A percentile compares a stretch with the other conserved stretches of the same genome.
These are phyloP conservation scores for Macrosiphum euphorbiae DNA, from an alignment of 2,888 invertebrate species.

Conservation along the genomic window DNA sequence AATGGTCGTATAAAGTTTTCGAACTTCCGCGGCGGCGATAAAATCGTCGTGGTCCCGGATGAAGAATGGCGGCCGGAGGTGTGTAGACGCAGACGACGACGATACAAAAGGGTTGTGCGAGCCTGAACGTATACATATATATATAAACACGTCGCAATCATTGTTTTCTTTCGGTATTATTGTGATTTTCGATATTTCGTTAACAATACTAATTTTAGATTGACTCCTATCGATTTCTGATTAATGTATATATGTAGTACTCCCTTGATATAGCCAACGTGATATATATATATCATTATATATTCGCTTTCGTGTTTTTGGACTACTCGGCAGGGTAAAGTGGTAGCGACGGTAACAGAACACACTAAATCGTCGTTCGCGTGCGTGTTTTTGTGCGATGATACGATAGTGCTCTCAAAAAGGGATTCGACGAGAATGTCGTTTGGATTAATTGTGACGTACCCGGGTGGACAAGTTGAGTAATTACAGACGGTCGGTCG, in stretches of 20 bases:
- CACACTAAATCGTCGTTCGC: neutral
- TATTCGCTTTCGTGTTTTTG: neutral
- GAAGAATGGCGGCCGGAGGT: constrained; percentile 23
- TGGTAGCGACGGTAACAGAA: neutral
- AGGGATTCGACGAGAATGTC: constrained; percentile 63
- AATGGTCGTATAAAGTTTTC: constrained; percentile 32
- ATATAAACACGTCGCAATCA: neutral
- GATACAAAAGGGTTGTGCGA: constrained; percentile 23
- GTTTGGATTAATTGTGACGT: constrained; percentile 64
- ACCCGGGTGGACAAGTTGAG: constrained; percentile 58
- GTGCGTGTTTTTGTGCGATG: neutral
- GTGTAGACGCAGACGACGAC: neutral
- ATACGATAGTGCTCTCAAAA: constrained; percentile 51
- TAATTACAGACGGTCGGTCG: constrained; percentile 52
- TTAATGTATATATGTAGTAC: neutral
- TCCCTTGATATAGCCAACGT: neutral
- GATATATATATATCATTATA: neutral
- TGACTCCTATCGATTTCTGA: neutral
- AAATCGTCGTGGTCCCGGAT: neutral
- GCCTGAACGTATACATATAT: neutral
- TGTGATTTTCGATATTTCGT: neutral
- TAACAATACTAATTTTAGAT: neutral
- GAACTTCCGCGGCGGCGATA: constrained; percentile 32
- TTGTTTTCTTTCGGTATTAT: neutral
- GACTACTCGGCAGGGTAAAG: neutral